Percentiles rank a stretch among this genome's conserved stretches.
Conservation (phyloP, 2,797 vertebrate species). For the Kryptolebias ocellatus region DNA sequence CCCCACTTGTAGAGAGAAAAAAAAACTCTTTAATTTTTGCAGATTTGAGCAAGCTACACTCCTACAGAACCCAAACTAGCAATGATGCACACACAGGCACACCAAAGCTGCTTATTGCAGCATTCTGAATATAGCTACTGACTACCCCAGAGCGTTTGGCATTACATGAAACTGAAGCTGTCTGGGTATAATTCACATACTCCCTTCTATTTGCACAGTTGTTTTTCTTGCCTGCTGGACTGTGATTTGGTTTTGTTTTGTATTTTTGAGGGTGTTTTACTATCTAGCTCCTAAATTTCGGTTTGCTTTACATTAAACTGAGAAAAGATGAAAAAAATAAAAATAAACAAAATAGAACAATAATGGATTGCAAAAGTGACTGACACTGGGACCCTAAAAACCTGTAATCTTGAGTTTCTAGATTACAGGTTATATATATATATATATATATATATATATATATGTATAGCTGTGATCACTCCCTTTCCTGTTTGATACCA, state of each 20-base stretch:
- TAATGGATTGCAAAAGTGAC: background rate
- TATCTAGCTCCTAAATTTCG: background rate
- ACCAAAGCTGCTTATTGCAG: background rate
- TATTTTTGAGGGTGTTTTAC: background rate
- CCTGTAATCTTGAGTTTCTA: conserved; percentile 5
- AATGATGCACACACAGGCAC: background rate
- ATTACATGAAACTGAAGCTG: background rate
- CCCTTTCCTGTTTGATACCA: background rate
- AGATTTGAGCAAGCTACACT: background rate
- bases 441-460: too few relatives aligned
- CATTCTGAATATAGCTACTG: background rate
- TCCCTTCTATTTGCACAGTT: background rate
- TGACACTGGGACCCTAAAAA: too few relatives aligned
- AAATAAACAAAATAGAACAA: conserved; percentile 4
- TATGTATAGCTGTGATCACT: conserved; percentile 12
- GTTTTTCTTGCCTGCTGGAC: background rate
- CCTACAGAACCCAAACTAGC: background rate
- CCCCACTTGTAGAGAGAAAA: too few relatives aligned
- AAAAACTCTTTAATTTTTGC: background rate
- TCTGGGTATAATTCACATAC: background rate
- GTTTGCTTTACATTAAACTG: too few relatives aligned
- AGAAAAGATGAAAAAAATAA: background rate
- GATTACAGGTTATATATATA: too few relatives aligned
- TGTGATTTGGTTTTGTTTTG: background rate
- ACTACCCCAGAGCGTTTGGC: background rate